These are phyloP conservation scores for Pseudochaenichthys georgianus DNA, from an alignment of 2,797 vertebrate genomes.

Conservation along the genomic window DNA sequence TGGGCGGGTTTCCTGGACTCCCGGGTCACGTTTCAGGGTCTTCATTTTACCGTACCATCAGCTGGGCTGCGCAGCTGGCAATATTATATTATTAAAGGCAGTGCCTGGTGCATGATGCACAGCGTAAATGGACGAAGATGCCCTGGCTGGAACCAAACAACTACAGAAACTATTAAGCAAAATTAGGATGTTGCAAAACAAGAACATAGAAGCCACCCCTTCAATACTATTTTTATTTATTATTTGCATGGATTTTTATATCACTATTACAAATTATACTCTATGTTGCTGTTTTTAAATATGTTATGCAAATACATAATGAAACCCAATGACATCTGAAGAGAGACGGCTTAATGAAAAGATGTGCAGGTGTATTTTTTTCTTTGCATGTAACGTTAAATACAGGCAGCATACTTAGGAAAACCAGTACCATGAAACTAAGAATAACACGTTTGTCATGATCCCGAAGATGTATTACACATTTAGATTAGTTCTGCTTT, in stretches of 20 bases:
- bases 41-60: constrained; percentile 38
- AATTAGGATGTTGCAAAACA: neutral
- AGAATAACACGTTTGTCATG: neutral
- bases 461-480: neutral
- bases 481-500: neutral
- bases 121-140: neutral
- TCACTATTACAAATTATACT: neutral
- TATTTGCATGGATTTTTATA: neutral
- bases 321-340: neutral
- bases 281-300: neutral
- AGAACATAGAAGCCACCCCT: neutral
- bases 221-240: neutral
- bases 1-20: constrained; percentile 78
- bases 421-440: neutral
- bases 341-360: neutral
- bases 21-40: constrained; percentile 56
- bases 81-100: neutral
- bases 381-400: neutral
- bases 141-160: constrained; percentile 7
- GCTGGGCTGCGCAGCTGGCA: constrained; percentile 36
- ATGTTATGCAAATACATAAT: neutral
- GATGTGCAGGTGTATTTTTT: neutral
- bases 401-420: neutral
- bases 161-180: neutral
- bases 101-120: neutral